Evolutionary conservation across 2,888 invertebrate species (phyloP).

Genomic region (Nyleta sp.): DNA sequence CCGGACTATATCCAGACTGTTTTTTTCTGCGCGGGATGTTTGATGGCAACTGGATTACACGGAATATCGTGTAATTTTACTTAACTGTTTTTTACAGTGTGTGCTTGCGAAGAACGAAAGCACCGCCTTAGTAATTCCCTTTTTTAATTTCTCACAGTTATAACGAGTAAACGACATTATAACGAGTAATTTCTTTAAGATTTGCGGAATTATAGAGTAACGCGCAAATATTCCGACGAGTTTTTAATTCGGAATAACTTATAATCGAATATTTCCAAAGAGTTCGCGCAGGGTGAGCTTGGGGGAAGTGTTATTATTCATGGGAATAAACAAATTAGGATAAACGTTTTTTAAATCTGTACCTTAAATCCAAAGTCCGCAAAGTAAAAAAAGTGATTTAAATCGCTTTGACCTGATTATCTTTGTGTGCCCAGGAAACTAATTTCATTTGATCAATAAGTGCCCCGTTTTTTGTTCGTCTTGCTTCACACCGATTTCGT

Average conservation of each 20-base stretch:
- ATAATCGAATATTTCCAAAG: conserved; percentile 33
- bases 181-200: conserved; percentile 7
- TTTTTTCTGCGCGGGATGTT: too few species aligned
- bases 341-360: conserved; percentile 40
- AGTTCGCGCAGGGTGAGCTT: neutral
- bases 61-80: too few species aligned
- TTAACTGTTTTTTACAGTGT: too few species aligned
- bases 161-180: neutral
- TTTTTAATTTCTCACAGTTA: neutral
- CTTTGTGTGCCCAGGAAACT: conserved; percentile 32
- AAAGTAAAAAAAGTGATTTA: conserved; percentile 39
- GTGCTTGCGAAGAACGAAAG: conserved; percentile 10
- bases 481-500: neutral
- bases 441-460: conserved; percentile 51
- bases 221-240: neutral
- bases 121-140: neutral
- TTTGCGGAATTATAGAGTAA: conserved; percentile 21
- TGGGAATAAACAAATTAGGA: conserved; percentile 26
- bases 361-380: conserved; percentile 34
- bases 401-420: conserved; percentile 49
- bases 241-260: conserved; percentile 34
- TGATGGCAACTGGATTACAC: too few species aligned
- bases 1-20: too few species aligned
- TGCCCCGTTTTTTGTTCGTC: conserved; percentile 20
- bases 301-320: neutral